Conservation (phyloP, 2,797 vertebrate genomes). For the Nyctalus aviator region DNA sequence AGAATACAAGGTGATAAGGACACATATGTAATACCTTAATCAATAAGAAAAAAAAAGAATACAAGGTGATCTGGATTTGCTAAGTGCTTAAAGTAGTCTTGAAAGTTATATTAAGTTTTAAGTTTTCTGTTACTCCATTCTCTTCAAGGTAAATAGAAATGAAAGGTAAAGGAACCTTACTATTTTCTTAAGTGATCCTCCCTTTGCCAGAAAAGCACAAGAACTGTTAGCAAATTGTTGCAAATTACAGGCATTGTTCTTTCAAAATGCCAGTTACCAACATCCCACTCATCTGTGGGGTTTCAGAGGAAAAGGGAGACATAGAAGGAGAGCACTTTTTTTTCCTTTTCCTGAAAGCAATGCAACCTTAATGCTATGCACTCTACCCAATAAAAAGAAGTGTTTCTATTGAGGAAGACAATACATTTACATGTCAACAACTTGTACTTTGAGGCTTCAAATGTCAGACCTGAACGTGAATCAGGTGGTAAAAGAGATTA, state of each 20-base stretch:
- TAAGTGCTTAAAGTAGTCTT: constrained; percentile 66
- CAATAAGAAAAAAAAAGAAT: constrained; percentile 43
- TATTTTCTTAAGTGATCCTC: constrained; percentile 67
- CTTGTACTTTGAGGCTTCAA: background rate
- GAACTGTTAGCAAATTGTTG: constrained; percentile 17
- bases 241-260: constrained; percentile 49
- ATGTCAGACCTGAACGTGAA: constrained; percentile 10
- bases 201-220: constrained; percentile 22
- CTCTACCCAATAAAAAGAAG: background rate
- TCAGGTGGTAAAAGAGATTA: constrained; percentile 13
- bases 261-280: constrained; percentile 58
- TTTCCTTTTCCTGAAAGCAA: background rate
- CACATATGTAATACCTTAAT: no score
- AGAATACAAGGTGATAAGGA: constrained; percentile 64
- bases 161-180: constrained; percentile 45
- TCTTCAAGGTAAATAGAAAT: constrained; percentile 66
- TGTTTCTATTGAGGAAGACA: constrained; percentile 21
- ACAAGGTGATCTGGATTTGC: constrained; percentile 53
- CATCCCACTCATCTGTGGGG: background rate
- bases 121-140: constrained; percentile 55
- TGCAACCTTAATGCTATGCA: background rate
- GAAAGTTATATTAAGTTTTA: constrained; percentile 69
- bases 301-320: constrained; percentile 12
- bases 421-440: background rate
- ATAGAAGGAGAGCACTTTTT: background rate